These are phyloP conservation scores for Meandrina meandrites DNA, from an alignment of 92 coral and sea anemone genomes.

Conservation along the genomic window DNA sequence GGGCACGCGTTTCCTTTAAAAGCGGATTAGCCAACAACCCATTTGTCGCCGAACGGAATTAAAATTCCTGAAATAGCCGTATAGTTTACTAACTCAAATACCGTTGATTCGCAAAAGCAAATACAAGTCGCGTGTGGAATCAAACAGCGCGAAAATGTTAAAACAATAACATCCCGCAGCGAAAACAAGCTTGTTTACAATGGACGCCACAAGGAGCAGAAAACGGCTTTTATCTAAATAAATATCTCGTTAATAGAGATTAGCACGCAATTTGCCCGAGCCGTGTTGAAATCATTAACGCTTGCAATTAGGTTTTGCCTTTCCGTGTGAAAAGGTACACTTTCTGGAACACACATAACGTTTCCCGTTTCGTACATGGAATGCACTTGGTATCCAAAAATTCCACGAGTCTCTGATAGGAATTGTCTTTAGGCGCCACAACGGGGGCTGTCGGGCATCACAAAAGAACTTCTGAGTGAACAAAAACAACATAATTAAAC, in stretches of 20 bases:
- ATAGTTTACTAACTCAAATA: neutral
- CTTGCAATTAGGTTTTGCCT: neutral
- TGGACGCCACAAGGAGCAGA: slow-evolving; percentile 28
- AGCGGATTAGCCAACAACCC: neutral
- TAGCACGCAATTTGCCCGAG: slow-evolving; percentile 25
- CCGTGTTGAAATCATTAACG: slow-evolving; percentile 40
- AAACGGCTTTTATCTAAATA: slow-evolving; percentile 41
- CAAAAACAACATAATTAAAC: slow-evolving; percentile 39
- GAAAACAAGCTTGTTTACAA: slow-evolving; percentile 50
- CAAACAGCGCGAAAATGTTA: slow-evolving; percentile 17
- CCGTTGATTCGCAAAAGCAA: neutral
- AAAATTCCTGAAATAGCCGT: neutral
- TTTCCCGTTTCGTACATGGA: neutral
- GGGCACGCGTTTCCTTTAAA: neutral
- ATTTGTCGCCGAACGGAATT: neutral
- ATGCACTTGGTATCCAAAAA: slow-evolving; percentile 14
- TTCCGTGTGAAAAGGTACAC: neutral
- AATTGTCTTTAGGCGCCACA: slow-evolving; percentile 37
- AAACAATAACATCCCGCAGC: slow-evolving; percentile 48
- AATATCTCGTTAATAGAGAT: slow-evolving; percentile 50
- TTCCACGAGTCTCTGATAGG: slow-evolving; percentile 25
- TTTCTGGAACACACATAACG: slow-evolving; percentile 16
- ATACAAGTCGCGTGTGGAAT: slow-evolving; percentile 16
- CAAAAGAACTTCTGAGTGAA: slow-evolving; percentile 36
- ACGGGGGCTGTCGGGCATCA: slow-evolving; percentile 38